Base-by-base conservation (phyloP, 2,113 vertebrate species). In the Apteryx mantelli region DNA sequence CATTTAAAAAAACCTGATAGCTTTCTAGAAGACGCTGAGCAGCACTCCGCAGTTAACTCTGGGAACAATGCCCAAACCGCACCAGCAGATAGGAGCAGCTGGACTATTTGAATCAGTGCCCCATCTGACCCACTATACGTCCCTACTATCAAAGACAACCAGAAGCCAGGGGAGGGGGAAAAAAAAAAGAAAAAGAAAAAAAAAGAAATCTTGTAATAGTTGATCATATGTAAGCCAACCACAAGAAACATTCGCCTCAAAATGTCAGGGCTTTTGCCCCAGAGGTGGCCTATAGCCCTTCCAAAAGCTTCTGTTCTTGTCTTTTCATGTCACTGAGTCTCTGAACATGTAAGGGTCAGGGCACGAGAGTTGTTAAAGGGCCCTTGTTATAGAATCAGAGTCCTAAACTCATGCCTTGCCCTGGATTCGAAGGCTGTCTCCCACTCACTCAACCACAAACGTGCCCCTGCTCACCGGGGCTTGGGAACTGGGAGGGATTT, bases 151-250 rank as follows among this genome's bases (percentile, higher is more conserved):
- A 91, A 87, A 71, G n/a, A 9, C 69, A 81, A 56, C 25, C 70
- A 96, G 69, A 55, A 75, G 20, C 18, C 14, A 56, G 89, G 8
- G 16, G 25, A 12, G 38, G 8, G 48, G 56, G 71, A 61, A 94
- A 4, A 5, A 38, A 36, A 36, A 36, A 36, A 36, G 36, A 36
- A 36, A 36, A 36, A 38, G 36, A 36, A 38, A 38, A 38, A 38
- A 11, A 11, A 60, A 44, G 30, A 50, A 74, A 24, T 3, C 25
- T 63, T 17, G 5, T 13, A 0, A 0, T 24, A 53, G n/a, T 68
- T 36, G 30, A 58, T 6, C 8, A 19, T 2, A 63, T 0, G 0
- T 20, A 46, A 82, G 13, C 21, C 21, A 58, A 15, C 4, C 44
- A 55, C 38, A 46, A 30, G 42, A 52, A 76, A 61, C 61, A 13